Percentiles rank a stretch among this genome's conserved stretches.
phyloP scores from a whole-genome alignment of 2,888 invertebrate genomes.

The Gastrophysa polygoni region DNA sequence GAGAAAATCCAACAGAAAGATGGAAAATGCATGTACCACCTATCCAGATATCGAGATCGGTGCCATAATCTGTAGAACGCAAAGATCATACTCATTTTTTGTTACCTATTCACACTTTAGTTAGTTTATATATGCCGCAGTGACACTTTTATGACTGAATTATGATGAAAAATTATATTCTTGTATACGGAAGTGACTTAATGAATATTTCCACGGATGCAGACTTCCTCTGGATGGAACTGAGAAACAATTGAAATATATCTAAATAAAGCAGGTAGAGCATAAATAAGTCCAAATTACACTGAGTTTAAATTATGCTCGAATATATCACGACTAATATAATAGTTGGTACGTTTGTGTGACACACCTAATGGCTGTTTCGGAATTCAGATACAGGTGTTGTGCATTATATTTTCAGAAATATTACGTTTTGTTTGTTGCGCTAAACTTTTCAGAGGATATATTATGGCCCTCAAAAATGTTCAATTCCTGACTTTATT shows the following conservation, averaged over 20 bases:
- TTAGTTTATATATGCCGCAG: background rate
- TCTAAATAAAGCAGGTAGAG: constrained; percentile 34
- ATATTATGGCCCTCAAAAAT: constrained; percentile 21
- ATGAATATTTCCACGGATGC: background rate
- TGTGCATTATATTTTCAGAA: constrained; percentile 38
- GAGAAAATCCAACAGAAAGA: too few species aligned
- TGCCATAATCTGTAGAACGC: too few species aligned
- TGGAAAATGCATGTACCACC: too few species aligned
- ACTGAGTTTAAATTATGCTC: constrained; percentile 35
- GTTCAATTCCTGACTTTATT: constrained; percentile 27
- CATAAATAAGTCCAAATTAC: constrained; percentile 37
- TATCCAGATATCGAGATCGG: too few species aligned
- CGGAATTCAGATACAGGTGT: constrained; percentile 41
- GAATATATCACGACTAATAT: constrained; percentile 40
- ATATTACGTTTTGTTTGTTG: constrained; percentile 32
- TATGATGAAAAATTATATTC: background rate
- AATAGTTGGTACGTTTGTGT: constrained; percentile 39
- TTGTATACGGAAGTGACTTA: background rate
- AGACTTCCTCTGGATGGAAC: constrained; percentile 16
- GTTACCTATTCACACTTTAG: too few species aligned
- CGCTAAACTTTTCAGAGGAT: constrained; percentile 23
- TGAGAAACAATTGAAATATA: constrained; percentile 33
- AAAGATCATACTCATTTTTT: too few species aligned
- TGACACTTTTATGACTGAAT: background rate
- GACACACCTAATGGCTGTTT: constrained; percentile 41